These are phyloP conservation scores for Margaritifera margaritifera DNA, from an alignment of 2,888 invertebrate genomes.

Conservation along the genomic window DNA sequence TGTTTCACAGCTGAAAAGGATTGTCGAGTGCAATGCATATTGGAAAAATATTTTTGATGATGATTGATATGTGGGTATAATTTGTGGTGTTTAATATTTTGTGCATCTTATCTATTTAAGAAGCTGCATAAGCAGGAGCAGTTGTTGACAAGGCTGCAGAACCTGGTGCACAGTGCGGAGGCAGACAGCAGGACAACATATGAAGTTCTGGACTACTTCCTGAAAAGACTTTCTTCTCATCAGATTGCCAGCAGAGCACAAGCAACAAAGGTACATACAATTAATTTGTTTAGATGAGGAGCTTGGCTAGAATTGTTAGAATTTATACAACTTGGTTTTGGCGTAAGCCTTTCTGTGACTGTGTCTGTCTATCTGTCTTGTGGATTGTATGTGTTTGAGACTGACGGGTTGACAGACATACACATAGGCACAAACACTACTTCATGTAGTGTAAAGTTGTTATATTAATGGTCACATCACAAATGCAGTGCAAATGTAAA, in stretches of 20 bases:
- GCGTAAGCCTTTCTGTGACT: background rate
- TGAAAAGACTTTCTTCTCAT: conserved; percentile 87
- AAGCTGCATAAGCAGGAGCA: conserved; percentile 86
- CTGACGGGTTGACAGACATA: background rate
- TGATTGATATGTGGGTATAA: no score
- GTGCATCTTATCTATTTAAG: conserved; percentile 48
- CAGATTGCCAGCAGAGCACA: conserved; percentile 85
- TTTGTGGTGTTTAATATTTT: background rate
- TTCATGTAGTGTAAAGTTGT: no score
- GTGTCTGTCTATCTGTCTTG: background rate
- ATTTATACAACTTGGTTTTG: no score
- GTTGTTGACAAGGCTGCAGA: conserved; percentile 80
- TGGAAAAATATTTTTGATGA: no score
- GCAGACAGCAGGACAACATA: conserved; percentile 78
- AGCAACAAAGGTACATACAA: conserved; percentile 77
- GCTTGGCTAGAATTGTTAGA: no score
- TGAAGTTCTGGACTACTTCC: conserved; percentile 92
- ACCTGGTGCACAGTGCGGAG: conserved; percentile 76
- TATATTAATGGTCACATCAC: no score
- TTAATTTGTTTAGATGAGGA: no score
- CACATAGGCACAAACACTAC: no score
- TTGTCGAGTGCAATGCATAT: no score
- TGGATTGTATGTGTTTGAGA: background rate
- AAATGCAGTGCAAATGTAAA: no score
- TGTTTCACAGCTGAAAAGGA: no score